These are phyloP conservation scores for Cetoscarus ocellatus DNA, from an alignment of 2,797 vertebrate species.

Conservation along the genomic window DNA sequence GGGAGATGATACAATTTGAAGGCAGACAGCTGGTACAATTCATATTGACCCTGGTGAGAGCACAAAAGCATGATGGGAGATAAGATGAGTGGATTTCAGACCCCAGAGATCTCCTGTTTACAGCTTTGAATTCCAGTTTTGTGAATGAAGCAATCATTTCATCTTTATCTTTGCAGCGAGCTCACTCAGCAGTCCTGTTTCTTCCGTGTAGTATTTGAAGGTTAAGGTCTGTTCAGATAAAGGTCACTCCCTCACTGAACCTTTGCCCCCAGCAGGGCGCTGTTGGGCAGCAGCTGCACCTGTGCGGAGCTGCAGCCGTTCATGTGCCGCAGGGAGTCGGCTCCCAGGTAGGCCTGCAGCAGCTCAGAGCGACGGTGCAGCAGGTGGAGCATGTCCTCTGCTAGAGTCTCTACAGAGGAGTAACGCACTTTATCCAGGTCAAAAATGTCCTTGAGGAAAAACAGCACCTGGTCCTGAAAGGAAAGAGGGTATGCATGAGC, in stretches of 20 bases:
- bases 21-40: conserved; percentile 37
- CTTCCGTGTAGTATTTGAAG: not conserved
- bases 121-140: not conserved
- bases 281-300: conserved; percentile 66
- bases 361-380: conserved; percentile 90
- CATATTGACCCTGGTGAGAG: conserved; percentile 3
- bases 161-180: conserved; percentile 40
- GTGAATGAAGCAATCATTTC: not conserved
- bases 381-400: conserved; percentile 91
- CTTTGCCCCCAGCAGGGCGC: conserved; percentile 80
- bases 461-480: conserved; percentile 92
- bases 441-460: conserved; percentile 97
- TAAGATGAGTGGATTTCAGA: not conserved
- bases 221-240: not conserved
- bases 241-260: conserved; percentile 76
- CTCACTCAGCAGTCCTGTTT: not conserved
- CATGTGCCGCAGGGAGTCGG: conserved; percentile 76
- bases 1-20: conserved; percentile 22
- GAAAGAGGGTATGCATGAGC: too few relatives aligned
- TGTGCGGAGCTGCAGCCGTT: conserved; percentile 69
- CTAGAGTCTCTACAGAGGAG: conserved; percentile 88
- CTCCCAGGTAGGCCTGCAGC: conserved; percentile 88
- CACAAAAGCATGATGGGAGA: conserved; percentile 15
- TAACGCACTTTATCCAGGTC: conserved; percentile 97
- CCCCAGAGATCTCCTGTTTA: not conserved